phyloP scores from a whole-genome alignment of 2,113 vertebrate species.

The Trematomus loennbergii region DNA sequence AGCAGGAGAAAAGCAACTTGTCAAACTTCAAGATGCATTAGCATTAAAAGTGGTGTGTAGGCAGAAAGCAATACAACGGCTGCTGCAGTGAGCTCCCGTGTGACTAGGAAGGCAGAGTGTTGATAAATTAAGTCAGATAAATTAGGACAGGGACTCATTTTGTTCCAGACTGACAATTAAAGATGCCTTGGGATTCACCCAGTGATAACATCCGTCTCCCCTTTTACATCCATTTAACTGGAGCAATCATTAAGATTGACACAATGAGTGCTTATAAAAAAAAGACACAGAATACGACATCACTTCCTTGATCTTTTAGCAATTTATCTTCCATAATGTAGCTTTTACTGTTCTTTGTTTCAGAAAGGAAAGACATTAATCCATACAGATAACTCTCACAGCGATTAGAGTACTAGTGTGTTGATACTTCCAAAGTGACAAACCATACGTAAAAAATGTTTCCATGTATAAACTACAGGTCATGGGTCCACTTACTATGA shows the following conservation, averaged over 20 bases:
- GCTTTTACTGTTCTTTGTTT: not conserved
- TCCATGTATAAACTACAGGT: not conserved
- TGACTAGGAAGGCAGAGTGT: slow-evolving; percentile 47
- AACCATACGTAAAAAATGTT: not conserved
- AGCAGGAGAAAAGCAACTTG: slow-evolving; percentile 6
- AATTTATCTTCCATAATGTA: slow-evolving; percentile 28
- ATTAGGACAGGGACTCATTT: slow-evolving; percentile 75
- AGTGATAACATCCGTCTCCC: slow-evolving; percentile 61
- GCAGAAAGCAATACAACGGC: slow-evolving; percentile 26
- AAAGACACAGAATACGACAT: slow-evolving; percentile 34
- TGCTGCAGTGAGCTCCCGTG: slow-evolving; percentile 25
- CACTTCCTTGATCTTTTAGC: slow-evolving; percentile 11
- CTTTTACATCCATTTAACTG: slow-evolving; percentile 64
- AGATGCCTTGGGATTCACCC: slow-evolving; percentile 69
- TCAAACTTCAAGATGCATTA: slow-evolving; percentile 32
- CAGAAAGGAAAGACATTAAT: not conserved
- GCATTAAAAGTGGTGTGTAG: slow-evolving; percentile 29
- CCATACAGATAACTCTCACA: no score
- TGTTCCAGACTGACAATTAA: slow-evolving; percentile 69
- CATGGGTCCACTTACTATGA: no score
- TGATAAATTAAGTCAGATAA: slow-evolving; percentile 71
- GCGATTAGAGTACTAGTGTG: not conserved
- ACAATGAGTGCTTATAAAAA: slow-evolving; percentile 70
- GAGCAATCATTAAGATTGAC: slow-evolving; percentile 76
- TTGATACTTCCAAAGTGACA: not conserved